These are phyloP conservation scores for Lypha dubia DNA, from an alignment of 2,888 invertebrate species.

Conservation along the genomic window DNA sequence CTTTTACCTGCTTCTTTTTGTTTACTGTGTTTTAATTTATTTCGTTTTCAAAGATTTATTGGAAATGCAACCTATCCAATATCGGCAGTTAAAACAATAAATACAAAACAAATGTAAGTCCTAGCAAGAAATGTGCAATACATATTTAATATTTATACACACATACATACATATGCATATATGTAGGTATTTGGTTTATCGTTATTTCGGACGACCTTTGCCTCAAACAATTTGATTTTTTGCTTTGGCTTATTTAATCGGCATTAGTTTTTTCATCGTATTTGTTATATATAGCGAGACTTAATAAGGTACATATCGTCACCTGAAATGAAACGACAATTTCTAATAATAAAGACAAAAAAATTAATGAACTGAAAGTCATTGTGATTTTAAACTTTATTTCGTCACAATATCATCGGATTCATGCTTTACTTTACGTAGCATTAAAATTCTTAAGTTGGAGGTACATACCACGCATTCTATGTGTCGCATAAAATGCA, in stretches of 20 bases:
- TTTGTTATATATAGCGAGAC: conserved; percentile 30
- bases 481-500: too few relatives aligned
- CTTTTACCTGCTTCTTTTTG: conserved; percentile 42
- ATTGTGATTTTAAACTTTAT: too few relatives aligned
- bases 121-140: conserved; percentile 7
- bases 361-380: too few relatives aligned
- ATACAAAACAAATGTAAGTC: conserved; percentile 36
- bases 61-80: conserved; percentile 55
- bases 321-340: too few relatives aligned
- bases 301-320: too few relatives aligned
- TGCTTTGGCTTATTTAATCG: conserved; percentile 13
- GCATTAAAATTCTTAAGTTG: too few relatives aligned
- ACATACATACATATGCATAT: not conserved
- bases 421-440: too few relatives aligned
- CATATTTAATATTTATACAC: too few relatives aligned
- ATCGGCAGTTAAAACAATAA: conserved; percentile 3
- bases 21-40: conserved; percentile 27
- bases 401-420: too few relatives aligned
- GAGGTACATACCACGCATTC: too few relatives aligned
- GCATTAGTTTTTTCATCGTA: conserved; percentile 3
- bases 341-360: too few relatives aligned
- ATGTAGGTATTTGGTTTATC: conserved; percentile 32
- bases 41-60: not conserved
- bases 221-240: conserved; percentile 24
- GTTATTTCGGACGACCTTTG: conserved; percentile 53